Conservation (phyloP, 2,797 vertebrate genomes). For the Lateolabrax maculatus region DNA sequence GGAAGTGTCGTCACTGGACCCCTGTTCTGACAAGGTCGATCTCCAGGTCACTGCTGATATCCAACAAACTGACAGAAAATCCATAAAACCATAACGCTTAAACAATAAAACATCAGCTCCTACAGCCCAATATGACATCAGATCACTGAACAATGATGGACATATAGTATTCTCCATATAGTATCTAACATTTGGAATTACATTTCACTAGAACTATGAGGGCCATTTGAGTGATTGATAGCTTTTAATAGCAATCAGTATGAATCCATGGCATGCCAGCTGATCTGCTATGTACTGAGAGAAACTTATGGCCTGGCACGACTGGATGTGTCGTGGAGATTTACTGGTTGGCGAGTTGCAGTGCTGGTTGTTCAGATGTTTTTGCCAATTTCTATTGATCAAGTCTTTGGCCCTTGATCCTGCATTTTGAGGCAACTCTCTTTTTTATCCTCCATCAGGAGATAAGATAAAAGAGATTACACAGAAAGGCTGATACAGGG, state of each 20-base stretch:
- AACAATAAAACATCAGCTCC: constrained; percentile 80
- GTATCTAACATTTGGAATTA: constrained; percentile 75
- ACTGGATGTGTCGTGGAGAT: constrained; percentile 44
- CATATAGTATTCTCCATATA: constrained; percentile 69
- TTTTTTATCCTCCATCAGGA: constrained; percentile 42
- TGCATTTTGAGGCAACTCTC: constrained; percentile 23
- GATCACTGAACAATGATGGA: constrained; percentile 77
- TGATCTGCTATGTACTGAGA: constrained; percentile 49
- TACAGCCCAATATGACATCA: constrained; percentile 71
- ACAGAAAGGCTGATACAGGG: constrained; percentile 36
- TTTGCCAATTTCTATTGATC: constrained; percentile 72
- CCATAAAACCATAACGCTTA: constrained; percentile 77
- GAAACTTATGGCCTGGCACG: constrained; percentile 61
- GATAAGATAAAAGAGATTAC: constrained; percentile 55
- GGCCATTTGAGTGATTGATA: constrained; percentile 75
- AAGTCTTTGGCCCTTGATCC: constrained; percentile 60
- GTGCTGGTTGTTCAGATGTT: constrained; percentile 53
- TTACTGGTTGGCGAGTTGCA: constrained; percentile 46
- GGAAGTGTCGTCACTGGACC: constrained; percentile 52
- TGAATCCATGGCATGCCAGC: constrained; percentile 51
- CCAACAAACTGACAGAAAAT: constrained; percentile 79
- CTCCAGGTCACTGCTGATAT: constrained; percentile 77
- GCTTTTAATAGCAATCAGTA: constrained; percentile 66
- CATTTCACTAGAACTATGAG: constrained; percentile 66
- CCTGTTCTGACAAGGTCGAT: constrained; percentile 80